phyloP scores from a whole-genome alignment of 2,113 vertebrate species.

The Nyctibius bracteatus region DNA sequence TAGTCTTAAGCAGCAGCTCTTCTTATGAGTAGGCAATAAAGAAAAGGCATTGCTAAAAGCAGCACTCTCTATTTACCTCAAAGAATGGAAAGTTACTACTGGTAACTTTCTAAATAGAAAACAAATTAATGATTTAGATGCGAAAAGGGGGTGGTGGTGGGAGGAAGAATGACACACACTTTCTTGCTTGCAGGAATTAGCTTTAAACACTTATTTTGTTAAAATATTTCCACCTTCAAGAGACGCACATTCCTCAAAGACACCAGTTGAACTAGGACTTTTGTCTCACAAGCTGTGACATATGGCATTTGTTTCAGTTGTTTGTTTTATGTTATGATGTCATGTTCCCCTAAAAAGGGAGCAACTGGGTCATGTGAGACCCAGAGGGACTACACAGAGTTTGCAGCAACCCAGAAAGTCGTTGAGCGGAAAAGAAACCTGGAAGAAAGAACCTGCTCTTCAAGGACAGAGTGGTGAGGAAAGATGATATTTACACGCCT shows the following conservation, averaged over 20 bases:
- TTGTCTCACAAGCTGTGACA: not conserved
- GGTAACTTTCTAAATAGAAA: not conserved
- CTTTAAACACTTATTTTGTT: not conserved
- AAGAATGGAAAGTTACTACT: not conserved
- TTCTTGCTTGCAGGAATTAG: not conserved
- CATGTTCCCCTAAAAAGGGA: not conserved
- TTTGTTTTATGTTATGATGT: not conserved
- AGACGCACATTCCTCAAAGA: not conserved
- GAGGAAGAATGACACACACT: not conserved
- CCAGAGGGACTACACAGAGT: not conserved
- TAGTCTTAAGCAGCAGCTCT: not conserved
- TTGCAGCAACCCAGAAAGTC: slow-evolving; percentile 20
- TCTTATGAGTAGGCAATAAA: not conserved
- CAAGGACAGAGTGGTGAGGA: not conserved
- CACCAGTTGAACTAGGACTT: not conserved
- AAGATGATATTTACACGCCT: not conserved
- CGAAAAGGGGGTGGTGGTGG: not conserved
- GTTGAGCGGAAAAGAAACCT: not conserved
- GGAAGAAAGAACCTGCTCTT: not conserved
- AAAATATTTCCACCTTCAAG: not conserved
- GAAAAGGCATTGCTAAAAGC: not conserved
- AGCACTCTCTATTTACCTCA: not conserved
- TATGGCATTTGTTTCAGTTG: not conserved
- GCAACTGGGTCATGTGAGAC: not conserved
- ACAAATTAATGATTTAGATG: not conserved